Base-by-base conservation (phyloP, 2,888 invertebrate species). In the Chydorus sphaericus region DNA sequence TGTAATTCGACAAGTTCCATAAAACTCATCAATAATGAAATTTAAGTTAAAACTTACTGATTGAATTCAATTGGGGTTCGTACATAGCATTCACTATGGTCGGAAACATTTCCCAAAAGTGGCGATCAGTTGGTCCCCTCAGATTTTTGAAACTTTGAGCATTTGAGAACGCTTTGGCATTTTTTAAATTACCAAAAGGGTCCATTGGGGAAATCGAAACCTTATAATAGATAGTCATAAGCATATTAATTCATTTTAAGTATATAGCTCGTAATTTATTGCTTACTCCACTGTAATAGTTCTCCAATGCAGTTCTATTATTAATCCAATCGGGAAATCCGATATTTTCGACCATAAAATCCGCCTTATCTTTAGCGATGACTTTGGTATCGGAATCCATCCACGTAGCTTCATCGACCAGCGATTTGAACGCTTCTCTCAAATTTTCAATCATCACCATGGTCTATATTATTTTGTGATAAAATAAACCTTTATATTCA, bases 71-170 rank as follows among this genome's bases (percentile, higher is more conserved):
- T 52, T 74, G 71, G n/a, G 75, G 71, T 59, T 70, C 73, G 66
- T 77, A 77, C 64, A 76, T 77, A 2, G 77, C 76, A 63, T 77
- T 77, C 29, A 77, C 75, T 20, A 74, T 65, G 10, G 73, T 72
- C 0, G 73, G 72, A 14, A 59, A 55, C 26, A 61, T 60, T 31
- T 59, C 60, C 63, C 63, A 63, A 28, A 55, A 56, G 28, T 37
- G 37, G 14, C 59, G 59, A 54, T 59, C 54, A 39, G 59, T 59
- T 4, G 54, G 57, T 11, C 20, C 18, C 8, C 50, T 20, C 20
- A 59, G 33, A 29, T 29, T 44, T 30, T 48, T 33, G 20, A 58
- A 33, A 23, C 48, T 50, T 2, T 55, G 37, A 6, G 14, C n/a
- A n/a, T 39, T 37, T 11, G 33, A 31, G 55, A 55, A 59, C 5